Evolutionary conservation across 2,797 vertebrate species (phyloP), one percentile per base, ranked within the genome.

Genomic region (Thalassophryne amazonica): DNA sequence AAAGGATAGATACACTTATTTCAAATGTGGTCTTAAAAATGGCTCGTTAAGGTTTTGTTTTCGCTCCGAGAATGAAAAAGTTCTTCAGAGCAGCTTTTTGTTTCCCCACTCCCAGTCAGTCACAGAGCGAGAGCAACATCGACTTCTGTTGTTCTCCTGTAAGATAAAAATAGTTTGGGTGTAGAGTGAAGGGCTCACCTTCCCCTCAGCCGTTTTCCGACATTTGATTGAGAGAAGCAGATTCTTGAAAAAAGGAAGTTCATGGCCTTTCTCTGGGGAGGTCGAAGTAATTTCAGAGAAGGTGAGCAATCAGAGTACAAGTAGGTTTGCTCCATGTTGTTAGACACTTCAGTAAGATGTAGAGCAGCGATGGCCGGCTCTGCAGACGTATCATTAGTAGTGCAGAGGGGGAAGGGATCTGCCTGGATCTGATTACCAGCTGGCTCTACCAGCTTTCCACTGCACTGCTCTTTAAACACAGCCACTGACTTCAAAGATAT

Each of bases 391-490:
- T 81, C 68, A 77, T 84, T 81, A 80, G 50, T 5, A 50, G 47
- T 40, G 48, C 14, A 12, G 65, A 35, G 57, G 60, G 74, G 54
- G 56, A 16, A 33, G 76, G 65, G 73, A 52, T 65, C 45, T 35
- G 68, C 54, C 65, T 78, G 74, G 69, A 84, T 86, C 81, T 69
- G 55, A 80, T 86, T 81, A 78, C 79, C 69, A 70, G 52, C 62
- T 73, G 80, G 71, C 66, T 77, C 53, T 31, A 68, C 43, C 62
- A 69, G 80, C 72, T 78, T 76, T 75, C 69, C 78, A 71, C 70
- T 71, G 69, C 65, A 73, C 73, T 51, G 74, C 77, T 74, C 67
- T 64, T 61, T 72, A 66, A 60, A 60, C 7, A 5, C 29, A 72
- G 53, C 33, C 41, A 10, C 53, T 7, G 31, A 74, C 69, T 73